Base-by-base conservation (phyloP, 2,888 invertebrate genomes). In the Drosophila anomalata region DNA sequence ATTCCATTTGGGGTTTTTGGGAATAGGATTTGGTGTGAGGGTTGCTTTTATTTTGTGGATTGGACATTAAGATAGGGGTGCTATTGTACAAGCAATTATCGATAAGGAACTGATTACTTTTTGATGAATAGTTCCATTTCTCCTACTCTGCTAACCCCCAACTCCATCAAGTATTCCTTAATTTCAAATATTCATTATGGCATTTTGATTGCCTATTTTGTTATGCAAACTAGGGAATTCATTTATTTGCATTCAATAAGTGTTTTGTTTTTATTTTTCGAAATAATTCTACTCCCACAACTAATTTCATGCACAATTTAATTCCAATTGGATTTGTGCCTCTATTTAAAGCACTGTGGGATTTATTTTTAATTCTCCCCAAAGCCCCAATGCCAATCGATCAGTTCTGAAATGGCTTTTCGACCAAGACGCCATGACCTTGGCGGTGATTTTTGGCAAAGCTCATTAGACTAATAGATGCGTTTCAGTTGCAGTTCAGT, bases 401-500 rank as follows among this genome's bases (percentile, higher is more conserved):
- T 84, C 82, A 82, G 75, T 75, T 79, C 54, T 71, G 77, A 77
- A 63, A 48, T 60, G 60, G 33, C 33, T 59, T 62, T 62, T 60
- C 50, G 29, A 31, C 61, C 31, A 50, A 31, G 59, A 50, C 33
- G 41, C 51, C 60, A 46, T 70, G 68, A 70, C 69, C 69, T 70
- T 70, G 69, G 26, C 29, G 41, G 56, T 46, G 66, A 36, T 56
- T 55, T 66, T 63, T 67, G 69, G 69, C 69, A 70, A 31, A 51
- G 62, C 59, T 63, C 59, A 17, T 67, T 67, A 63, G 52, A 51
- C 44, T 76, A 83, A 81, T 81, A 76, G 78, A 84, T 84, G 77
- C 56, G 62, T 82, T 85, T 78, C 61, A 68, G 60, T 77, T 76
- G 51, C 59, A 53, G 42, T 53, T 17, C 17, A 17, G 17, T 17